A percentile compares a stretch with the other conserved stretches of the same genome.
Evolutionary conservation across 2,888 invertebrate genomes (phyloP).

Genomic region (Kuschelorhynchus macadamiae): DNA sequence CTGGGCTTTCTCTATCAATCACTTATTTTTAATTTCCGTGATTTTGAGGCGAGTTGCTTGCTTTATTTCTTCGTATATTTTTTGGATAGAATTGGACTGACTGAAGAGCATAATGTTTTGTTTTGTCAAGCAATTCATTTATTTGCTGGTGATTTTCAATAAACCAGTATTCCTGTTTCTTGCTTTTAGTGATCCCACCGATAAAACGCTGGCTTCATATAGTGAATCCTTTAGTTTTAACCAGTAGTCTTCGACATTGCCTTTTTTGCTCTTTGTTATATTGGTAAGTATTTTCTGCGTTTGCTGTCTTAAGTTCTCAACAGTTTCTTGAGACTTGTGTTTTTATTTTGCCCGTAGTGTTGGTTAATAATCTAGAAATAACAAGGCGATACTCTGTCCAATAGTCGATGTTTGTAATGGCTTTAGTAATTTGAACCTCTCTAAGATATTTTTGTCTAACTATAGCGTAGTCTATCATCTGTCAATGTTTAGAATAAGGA

Average conservation of each 20-base stretch:
- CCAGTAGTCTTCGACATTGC: too few relatives aligned
- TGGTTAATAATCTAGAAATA: slow-evolving; percentile 5
- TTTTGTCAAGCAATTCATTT: not conserved
- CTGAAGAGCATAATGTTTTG: not conserved
- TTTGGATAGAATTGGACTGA: not conserved
- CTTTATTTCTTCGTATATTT: not conserved
- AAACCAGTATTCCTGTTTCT: not conserved
- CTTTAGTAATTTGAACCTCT: slow-evolving; percentile 1
- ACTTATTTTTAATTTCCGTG: not conserved
- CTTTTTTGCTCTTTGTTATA: too few relatives aligned
- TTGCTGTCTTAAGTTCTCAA: too few relatives aligned
- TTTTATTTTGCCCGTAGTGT: too few relatives aligned
- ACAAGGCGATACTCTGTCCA: slow-evolving; percentile 11
- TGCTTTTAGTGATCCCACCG: not conserved
- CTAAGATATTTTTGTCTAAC: not conserved
- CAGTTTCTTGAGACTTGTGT: too few relatives aligned
- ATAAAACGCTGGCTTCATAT: not conserved
- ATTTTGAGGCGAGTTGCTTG: not conserved
- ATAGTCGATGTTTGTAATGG: not conserved
- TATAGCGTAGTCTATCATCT: slow-evolving; percentile 5
- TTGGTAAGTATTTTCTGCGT: too few relatives aligned
- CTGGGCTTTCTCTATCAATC: not conserved
- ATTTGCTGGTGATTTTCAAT: not conserved
- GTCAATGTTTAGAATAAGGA: slow-evolving; percentile 11
- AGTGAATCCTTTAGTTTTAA: not conserved